A percentile compares a stretch with the other conserved stretches of the same genome.
These are phyloP conservation scores for Drosophila cognata DNA, from an alignment of 2,888 invertebrate species.

Conservation along the genomic window DNA sequence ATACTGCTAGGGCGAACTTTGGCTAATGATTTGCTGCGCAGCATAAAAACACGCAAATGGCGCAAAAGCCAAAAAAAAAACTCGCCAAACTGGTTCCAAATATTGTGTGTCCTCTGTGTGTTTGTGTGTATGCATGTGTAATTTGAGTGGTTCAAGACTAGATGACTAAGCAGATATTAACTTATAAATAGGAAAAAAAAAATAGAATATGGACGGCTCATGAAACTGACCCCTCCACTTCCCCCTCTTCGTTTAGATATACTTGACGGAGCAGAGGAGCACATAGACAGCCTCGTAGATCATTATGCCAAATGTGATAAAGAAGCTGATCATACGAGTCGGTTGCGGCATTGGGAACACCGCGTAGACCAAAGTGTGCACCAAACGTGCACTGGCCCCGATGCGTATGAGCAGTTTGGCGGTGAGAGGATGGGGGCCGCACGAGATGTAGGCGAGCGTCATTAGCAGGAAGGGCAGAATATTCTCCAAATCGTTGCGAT, in stretches of 20 bases:
- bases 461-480: constrained; percentile 87
- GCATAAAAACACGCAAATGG: background rate
- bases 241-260: constrained; percentile 51
- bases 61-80: constrained; percentile 11
- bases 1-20: constrained; percentile 27
- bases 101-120: background rate
- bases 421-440: constrained; percentile 85
- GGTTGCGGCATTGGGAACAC: constrained; percentile 87
- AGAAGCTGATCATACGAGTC: constrained; percentile 85
- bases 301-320: constrained; percentile 84
- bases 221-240: constrained; percentile 7
- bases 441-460: constrained; percentile 86
- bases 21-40: constrained; percentile 18
- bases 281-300: constrained; percentile 85
- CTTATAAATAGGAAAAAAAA: constrained; percentile 8
- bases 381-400: constrained; percentile 86
- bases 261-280: constrained; percentile 73
- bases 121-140: background rate
- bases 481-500: constrained; percentile 89
- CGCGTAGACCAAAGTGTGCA: constrained; percentile 88
- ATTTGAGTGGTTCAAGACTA: background rate
- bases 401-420: constrained; percentile 87
- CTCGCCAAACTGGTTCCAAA: constrained; percentile 67
- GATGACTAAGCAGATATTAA: background rate
- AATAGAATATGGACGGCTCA: constrained; percentile 23